Evolutionary conservation across 2,113 vertebrate species (phyloP), one percentile per base, ranked within the genome.

Genomic region (Gallinago paraguaiae): DNA sequence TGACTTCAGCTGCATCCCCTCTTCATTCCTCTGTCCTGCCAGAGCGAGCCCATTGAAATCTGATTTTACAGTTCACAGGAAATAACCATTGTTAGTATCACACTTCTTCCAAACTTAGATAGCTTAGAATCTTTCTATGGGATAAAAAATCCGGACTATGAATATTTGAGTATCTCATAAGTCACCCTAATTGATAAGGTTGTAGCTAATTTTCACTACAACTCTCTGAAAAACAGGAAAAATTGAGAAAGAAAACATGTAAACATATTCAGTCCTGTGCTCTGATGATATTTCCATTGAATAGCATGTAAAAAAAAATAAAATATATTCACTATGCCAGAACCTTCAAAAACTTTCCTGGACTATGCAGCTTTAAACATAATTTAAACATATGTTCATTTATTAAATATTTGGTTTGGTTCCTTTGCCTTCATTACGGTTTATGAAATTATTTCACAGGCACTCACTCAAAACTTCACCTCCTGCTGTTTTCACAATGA

Each of bases 371-470:
- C 37, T 80, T 94, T 76, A 92, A 82, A 43, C n/a, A 72, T 63
- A 72, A 86, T 80, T 86, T 87, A 91, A 95, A 56, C n/a, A 45
- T 41, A 51, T 53, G 68, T 82, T 84, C 82, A 88, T 88, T 72
- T 86, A 75, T 93, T 50, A 74, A 24, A 23, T 86, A 89, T 87
- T 93, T 95, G 84, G 67, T 82, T 95, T 96, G 82, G 80, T 93
- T 93, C 91, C 80, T 83, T 72, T 72, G 25, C 77, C 74, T 95
- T 92, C 74, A 54, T 59, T 77, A 95, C 4, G 30, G 80, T 72
- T 95, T 50, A 37, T 39, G 33, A 90, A 81, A 67, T 86, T 92
- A 82, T 92, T 82, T 93, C 94, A 60, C 27, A 56, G 60, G 35
- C 39, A 86, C 74, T 88, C 88, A 87, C 88, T 92, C 88, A 78